These are phyloP conservation scores for Tetramorium simillimum DNA, from an alignment of 1,140 invertebrate species.

Conservation along the genomic window DNA sequence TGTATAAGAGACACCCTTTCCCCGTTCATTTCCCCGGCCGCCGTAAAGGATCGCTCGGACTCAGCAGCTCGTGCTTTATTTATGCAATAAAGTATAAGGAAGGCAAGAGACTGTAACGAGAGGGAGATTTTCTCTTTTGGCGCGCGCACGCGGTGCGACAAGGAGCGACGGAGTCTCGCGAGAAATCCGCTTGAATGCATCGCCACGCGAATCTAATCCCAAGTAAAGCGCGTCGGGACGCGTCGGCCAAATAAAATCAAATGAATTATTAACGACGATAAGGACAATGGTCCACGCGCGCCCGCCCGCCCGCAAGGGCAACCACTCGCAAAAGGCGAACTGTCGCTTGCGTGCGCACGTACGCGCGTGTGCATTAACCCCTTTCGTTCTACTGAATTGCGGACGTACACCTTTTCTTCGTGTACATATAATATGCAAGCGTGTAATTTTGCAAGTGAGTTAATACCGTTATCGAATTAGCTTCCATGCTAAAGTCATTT, in stretches of 20 bases:
- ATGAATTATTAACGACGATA: constrained; percentile 53
- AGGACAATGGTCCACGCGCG: constrained; percentile 25
- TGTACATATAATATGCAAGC: neutral
- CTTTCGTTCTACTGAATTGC: neutral
- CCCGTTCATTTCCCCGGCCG: neutral
- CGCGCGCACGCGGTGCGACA: neutral
- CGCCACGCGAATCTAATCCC: constrained; percentile 41
- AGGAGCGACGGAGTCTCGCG: constrained; percentile 16
- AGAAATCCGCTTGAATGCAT: constrained; percentile 44
- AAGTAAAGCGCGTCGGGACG: constrained; percentile 30
- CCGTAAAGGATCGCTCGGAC: constrained; percentile 29
- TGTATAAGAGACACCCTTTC: too few relatives aligned
- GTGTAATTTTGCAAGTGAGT: neutral
- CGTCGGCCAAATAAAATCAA: constrained; percentile 35
- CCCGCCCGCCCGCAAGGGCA: neutral
- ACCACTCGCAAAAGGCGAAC: constrained; percentile 4
- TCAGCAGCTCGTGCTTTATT: constrained; percentile 44
- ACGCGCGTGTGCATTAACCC: constrained; percentile 11
- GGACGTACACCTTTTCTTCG: neutral
- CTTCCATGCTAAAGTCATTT: neutral
- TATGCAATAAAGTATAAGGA: constrained; percentile 42
- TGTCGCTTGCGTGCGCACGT: neutral
- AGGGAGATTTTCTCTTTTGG: constrained; percentile 33
- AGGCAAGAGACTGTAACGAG: constrained; percentile 23
- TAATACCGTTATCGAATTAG: constrained; percentile 1